These are phyloP conservation scores for Rallus crepitans DNA, from an alignment of 2,797 vertebrate species.

Conservation along the genomic window DNA sequence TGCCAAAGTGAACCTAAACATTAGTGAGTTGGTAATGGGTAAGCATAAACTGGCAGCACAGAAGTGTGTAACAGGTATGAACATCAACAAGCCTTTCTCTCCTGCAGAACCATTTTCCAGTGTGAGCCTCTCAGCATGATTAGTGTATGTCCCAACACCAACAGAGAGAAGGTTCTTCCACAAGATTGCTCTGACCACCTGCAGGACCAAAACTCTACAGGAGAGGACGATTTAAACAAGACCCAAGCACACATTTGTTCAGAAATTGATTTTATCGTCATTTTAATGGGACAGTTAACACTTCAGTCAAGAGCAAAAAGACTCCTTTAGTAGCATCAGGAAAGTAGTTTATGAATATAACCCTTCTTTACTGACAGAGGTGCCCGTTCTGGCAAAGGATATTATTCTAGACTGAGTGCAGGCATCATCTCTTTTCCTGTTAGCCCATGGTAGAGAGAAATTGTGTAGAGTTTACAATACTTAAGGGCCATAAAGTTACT, in stretches of 20 bases:
- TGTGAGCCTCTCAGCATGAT: background rate
- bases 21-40: rapidly evolving
- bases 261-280: background rate
- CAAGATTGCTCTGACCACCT: background rate
- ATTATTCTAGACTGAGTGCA: background rate
- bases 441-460: background rate
- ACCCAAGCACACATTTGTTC: background rate
- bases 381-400: background rate
- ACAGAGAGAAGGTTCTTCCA: background rate
- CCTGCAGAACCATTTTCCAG: background rate
- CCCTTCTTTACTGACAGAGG: background rate
- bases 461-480: background rate
- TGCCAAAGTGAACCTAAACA: background rate
- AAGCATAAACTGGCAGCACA: background rate
- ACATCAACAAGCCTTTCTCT: rapidly evolving
- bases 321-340: background rate
- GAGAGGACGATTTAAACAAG: background rate
- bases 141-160: background rate
- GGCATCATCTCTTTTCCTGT: background rate
- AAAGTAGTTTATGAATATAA: background rate
- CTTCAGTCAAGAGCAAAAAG: background rate
- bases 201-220: background rate
- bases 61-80: background rate
- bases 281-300: background rate
- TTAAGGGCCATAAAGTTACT: background rate